Conservation (phyloP, 2,113 vertebrate genomes). For the Falcunculus frontatus region DNA sequence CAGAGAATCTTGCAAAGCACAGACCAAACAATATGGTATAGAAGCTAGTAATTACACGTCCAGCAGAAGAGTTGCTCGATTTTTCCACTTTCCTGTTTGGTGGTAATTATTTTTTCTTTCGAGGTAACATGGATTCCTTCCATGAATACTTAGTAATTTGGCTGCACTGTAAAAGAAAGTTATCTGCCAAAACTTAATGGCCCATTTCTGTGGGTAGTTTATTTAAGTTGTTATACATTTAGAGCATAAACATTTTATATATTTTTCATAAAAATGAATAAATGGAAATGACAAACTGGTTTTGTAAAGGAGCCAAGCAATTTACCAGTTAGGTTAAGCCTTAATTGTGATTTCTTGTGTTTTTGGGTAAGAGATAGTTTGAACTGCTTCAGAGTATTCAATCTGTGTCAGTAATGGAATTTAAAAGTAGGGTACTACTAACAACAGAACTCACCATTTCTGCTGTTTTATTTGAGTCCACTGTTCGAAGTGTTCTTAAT, state of each 20-base stretch:
- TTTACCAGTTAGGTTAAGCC: constrained; percentile 10
- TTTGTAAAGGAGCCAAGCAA: neutral
- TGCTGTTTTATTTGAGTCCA: neutral
- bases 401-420: neutral
- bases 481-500: neutral
- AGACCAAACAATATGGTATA: neutral
- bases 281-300: neutral
- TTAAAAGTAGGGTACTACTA: neutral
- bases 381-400: neutral
- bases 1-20: neutral
- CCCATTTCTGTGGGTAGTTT: neutral
- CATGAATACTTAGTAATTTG: neutral
- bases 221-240: neutral
- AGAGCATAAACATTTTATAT: neutral
- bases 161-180: neutral
- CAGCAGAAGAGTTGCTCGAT: neutral
- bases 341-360: constrained; percentile 9
- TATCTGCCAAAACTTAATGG: neutral
- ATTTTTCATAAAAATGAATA: neutral
- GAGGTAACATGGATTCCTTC: neutral
- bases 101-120: neutral
- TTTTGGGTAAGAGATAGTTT: constrained; percentile 5
- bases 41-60: neutral
- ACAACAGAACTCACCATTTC: neutral
- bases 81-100: neutral